A percentile compares a stretch with the other conserved stretches of the same genome.
These are phyloP conservation scores for Callinectes sapidus DNA, from an alignment of 2,888 invertebrate genomes.

Conservation along the genomic window DNA sequence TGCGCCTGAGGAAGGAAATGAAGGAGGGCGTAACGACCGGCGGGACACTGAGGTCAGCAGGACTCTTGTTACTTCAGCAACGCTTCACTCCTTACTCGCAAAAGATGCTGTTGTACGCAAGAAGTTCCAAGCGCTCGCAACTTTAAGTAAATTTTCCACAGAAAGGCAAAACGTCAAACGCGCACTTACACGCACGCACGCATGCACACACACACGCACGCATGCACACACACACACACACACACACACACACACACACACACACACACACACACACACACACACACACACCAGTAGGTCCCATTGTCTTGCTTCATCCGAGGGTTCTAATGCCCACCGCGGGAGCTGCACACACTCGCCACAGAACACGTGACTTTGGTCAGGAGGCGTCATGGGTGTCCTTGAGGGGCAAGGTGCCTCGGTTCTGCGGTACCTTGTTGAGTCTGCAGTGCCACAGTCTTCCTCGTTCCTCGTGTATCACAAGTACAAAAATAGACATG, in stretches of 20 bases:
- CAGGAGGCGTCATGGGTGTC: neutral
- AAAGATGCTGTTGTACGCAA: neutral
- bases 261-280: slow-evolving; percentile 10
- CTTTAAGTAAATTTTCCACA: neutral
- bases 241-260: slow-evolving; percentile 20
- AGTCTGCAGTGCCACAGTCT: neutral
- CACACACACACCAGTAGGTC: slow-evolving; percentile 8
- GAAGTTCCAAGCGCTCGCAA: neutral
- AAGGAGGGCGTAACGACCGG: neutral
- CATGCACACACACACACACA: neutral
- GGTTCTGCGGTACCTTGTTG: neutral
- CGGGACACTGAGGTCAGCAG: neutral
- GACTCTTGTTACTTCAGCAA: neutral
- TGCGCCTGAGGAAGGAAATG: slow-evolving; percentile 6
- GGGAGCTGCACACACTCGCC: slow-evolving; percentile 29
- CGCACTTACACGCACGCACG: too few relatives aligned
- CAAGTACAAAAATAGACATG: slow-evolving; percentile 71
- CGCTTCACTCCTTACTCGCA: neutral
- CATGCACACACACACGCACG: too few relatives aligned
- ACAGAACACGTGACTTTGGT: neutral
- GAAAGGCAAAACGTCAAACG: slow-evolving; percentile 25
- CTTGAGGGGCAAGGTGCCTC: neutral
- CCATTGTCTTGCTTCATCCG: slow-evolving; percentile 5
- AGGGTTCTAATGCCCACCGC: slow-evolving; percentile 4
- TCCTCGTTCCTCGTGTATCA: slow-evolving; percentile 51